Evolutionary conservation across 1,140 invertebrate genomes (phyloP).

Genomic region (Penaeus chinensis): DNA sequence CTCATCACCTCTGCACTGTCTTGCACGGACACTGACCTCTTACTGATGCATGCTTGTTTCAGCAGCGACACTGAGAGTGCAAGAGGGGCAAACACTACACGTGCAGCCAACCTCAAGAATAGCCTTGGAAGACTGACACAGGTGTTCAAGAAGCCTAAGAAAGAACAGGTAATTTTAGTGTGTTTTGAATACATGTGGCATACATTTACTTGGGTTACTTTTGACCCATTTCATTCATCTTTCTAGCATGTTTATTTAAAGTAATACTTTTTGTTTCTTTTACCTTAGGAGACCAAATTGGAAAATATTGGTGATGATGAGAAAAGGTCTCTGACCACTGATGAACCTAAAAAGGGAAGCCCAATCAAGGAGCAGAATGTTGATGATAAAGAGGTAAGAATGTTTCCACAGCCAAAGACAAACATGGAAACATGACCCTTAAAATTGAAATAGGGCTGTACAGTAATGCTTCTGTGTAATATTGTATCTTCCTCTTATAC

Average conservation of each 20-base stretch:
- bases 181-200: background rate
- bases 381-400: constrained; percentile 51
- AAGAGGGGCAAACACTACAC: constrained; percentile 38
- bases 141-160: constrained; percentile 54
- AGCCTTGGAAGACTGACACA: constrained; percentile 44
- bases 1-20: no score
- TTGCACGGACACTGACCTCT: constrained; percentile 36
- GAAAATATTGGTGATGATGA: constrained; percentile 28
- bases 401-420: background rate
- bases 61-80: constrained; percentile 61
- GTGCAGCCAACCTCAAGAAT: constrained; percentile 33
- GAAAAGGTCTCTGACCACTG: constrained; percentile 35
- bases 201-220: background rate
- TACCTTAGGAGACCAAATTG: constrained; percentile 35
- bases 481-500: background rate
- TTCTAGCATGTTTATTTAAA: background rate
- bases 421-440: no score
- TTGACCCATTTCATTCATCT: background rate
- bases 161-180: constrained; percentile 39
- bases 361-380: constrained; percentile 36
- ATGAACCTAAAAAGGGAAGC: constrained; percentile 37
- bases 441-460: no score
- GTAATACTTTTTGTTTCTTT: background rate
- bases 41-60: constrained; percentile 59
- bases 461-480: no score